Conservation (phyloP, 2,113 vertebrate species). For the Cebidichthys violaceus region DNA sequence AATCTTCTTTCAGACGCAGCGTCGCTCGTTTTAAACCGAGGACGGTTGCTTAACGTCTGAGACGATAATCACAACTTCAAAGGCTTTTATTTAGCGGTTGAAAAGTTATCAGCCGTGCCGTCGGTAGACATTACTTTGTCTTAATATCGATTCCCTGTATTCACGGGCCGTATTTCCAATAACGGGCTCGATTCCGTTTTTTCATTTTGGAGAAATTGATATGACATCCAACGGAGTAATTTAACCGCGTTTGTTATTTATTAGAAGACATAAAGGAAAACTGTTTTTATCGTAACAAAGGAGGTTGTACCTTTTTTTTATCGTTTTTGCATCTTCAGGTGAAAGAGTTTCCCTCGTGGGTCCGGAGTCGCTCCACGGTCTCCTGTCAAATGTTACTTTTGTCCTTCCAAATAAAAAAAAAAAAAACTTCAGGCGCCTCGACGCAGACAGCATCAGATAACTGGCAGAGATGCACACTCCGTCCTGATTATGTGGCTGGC, state of each 20-base stretch:
- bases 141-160: not conserved
- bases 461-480: not conserved
- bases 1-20: not conserved
- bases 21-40: not conserved
- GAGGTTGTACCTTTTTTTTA: too few species aligned
- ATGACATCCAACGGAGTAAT: not conserved
- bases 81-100: not conserved
- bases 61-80: not conserved
- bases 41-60: not conserved
- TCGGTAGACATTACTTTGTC: not conserved
- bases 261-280: not conserved
- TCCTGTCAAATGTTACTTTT: not conserved
- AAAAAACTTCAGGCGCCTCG: not conserved
- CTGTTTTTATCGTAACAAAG: not conserved
- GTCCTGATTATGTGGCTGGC: constrained; percentile 31
- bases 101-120: not conserved
- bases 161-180: not conserved
- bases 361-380: not conserved
- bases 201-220: not conserved
- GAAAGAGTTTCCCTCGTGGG: not conserved
- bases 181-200: too few species aligned
- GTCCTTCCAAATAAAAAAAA: not conserved
- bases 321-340: not conserved
- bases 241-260: not conserved
- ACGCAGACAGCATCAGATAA: constrained; percentile 11